These are phyloP conservation scores for Vireo griseus DNA, from an alignment of 2,797 vertebrate genomes.

Conservation along the genomic window DNA sequence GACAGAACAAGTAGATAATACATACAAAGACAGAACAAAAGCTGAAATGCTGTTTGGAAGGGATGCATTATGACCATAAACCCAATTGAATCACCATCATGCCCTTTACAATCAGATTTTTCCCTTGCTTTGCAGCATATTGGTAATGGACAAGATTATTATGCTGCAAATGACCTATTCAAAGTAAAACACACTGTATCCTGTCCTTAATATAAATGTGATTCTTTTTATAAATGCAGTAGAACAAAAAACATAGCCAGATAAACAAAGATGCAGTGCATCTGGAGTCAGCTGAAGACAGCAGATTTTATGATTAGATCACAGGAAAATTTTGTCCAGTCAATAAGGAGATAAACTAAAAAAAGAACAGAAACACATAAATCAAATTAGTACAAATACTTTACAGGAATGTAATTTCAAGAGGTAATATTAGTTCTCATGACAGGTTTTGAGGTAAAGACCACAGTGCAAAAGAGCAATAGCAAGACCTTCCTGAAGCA, in stretches of 20 bases:
- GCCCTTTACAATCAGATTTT: slow-evolving; percentile 49
- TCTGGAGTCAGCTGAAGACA: not conserved
- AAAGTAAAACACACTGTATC: slow-evolving; percentile 4
- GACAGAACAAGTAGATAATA: not conserved
- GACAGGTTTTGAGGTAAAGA: not conserved
- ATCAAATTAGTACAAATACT: not conserved
- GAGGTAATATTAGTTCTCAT: not conserved
- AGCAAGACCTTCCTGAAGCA: not conserved
- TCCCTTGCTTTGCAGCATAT: slow-evolving; percentile 1
- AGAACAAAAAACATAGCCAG: not conserved
- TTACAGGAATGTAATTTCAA: not conserved
- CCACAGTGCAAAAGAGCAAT: not conserved
- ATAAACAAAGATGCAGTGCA: not conserved
- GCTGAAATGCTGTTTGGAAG: slow-evolving; percentile 18
- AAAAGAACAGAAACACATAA: not conserved
- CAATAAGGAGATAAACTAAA: not conserved
- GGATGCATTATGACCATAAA: slow-evolving; percentile 35
- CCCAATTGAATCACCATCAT: slow-evolving; percentile 47
- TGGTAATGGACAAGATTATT: slow-evolving; percentile 53
- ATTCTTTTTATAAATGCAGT: slow-evolving; percentile 24
- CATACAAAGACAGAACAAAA: slow-evolving; percentile 45
- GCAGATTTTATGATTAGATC: not conserved
- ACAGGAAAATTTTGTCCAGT: not conserved
- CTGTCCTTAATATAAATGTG: slow-evolving; percentile 12
- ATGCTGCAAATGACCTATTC: slow-evolving; percentile 51